Evolutionary conservation across 2,888 invertebrate genomes (phyloP), one percentile per base, ranked within the genome.

Genomic region (Sinopyrophorus schimmeli): DNA sequence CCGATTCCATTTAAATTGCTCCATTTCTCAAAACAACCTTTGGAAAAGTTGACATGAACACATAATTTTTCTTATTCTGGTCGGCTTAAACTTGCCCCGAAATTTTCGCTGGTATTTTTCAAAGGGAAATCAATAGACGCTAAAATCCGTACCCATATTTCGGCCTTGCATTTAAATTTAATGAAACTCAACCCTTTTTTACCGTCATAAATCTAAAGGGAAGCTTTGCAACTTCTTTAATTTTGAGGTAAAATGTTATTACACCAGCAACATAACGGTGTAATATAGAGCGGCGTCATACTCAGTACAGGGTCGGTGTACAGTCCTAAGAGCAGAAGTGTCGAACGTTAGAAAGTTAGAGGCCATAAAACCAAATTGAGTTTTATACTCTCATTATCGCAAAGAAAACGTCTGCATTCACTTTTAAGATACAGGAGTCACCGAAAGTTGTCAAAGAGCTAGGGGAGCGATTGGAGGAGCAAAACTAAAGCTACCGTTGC

Each of bases 361-460:
- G 35, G 14, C 24, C 35, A n/a, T 35, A 35, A 35, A 35, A 35
- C 35, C 21, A 23, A 35, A 35, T 35, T 23, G 35, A 24, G 35
- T 24, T 35, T 14, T 24, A 35, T 14, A 35, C 35, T 15, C 24
- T 24, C 15, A 35, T 35, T 35, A 35, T 35, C 35, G 12, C 15
- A 16, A 11, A 16, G 23, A 15, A 24, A 35, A 35, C 35, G 35
- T 9, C 24, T 16, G 24, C 12, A 35, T 24, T 35, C 24, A 16
- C 23, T 24, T 35, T 35, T 35, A 35, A 24, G 24, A n/a, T 16
- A 14, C 11, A 16, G 15, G 24, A 35, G 24, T 32, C 20, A 18
- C 20, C 16, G 16, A 35, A 35, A 35, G 24, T 35, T 35, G 35
- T 24, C 21, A 7, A 12, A 14, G 9, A 5, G 32, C 34, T 12